Evolutionary conservation across 2,113 vertebrate species (phyloP).

Genomic region (Glaucomys volans): DNA sequence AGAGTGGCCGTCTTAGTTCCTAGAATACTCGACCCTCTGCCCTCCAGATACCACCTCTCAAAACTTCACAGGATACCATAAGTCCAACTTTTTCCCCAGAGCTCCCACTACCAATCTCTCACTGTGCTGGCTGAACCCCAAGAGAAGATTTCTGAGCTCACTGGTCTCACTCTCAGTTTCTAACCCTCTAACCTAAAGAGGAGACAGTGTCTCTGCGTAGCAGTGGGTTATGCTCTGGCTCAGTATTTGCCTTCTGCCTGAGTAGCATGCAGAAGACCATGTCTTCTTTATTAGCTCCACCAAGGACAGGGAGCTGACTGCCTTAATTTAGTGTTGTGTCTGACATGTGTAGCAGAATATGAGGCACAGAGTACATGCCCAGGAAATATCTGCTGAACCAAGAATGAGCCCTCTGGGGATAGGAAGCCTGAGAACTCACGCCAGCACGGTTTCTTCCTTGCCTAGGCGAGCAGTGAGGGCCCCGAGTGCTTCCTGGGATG

Average conservation of each 20-base stretch:
- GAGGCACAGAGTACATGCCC: background rate
- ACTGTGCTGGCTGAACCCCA: background rate
- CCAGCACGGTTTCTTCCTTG: slow-evolving; percentile 96
- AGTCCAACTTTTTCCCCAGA: background rate
- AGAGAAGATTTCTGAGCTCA: rapidly evolving
- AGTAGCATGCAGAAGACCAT: background rate
- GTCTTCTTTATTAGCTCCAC: background rate
- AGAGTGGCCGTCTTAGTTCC: background rate
- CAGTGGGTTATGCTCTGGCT: background rate
- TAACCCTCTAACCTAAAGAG: background rate
- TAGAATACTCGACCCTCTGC: background rate
- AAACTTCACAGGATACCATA: background rate
- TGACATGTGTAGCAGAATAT: background rate
- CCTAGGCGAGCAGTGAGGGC: slow-evolving; percentile 94
- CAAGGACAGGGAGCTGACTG: background rate
- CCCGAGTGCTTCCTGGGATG: slow-evolving; percentile 94
- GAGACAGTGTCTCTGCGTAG: background rate
- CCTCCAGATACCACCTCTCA: background rate
- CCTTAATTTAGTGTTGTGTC: background rate
- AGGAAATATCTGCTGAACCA: background rate
- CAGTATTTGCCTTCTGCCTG: background rate
- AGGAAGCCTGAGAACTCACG: slow-evolving; percentile 89
- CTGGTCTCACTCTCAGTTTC: background rate
- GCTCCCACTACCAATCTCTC: background rate
- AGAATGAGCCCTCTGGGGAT: background rate